A percentile compares a stretch with the other conserved stretches of the same genome.
These are phyloP conservation scores for Spongilla lacustris DNA, from an alignment of 37 sponge, comb jelly and placozoan species.

Conservation along the genomic window DNA sequence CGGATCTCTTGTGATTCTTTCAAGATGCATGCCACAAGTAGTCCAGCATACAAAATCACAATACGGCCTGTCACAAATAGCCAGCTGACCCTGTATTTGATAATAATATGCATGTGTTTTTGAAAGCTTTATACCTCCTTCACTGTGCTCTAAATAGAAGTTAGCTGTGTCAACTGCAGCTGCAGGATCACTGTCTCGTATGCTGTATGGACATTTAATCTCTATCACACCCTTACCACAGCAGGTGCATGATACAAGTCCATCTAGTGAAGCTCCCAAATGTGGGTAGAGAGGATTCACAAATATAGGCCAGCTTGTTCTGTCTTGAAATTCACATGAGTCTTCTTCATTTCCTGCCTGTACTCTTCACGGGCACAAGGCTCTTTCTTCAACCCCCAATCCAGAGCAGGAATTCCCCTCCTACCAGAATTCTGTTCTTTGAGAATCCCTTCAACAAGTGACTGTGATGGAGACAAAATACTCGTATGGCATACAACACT, in stretches of 20 bases:
- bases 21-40: conserved; percentile 1
- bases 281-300: conserved; percentile 42
- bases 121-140: not conserved
- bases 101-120: conserved; percentile 32
- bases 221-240: conserved; percentile 50
- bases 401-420: no score
- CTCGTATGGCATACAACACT: not conserved
- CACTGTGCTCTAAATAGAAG: not conserved
- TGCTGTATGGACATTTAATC: conserved; percentile 49
- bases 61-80: conserved; percentile 19
- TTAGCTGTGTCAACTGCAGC: not conserved
- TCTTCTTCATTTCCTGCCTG: no score
- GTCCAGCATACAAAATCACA: conserved; percentile 49
- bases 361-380: no score
- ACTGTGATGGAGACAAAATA: no score
- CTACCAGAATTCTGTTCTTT: no score
- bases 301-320: no score
- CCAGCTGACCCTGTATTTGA: conserved; percentile 48
- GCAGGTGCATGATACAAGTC: conserved; percentile 23
- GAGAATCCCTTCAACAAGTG: no score
- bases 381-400: no score
- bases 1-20: conserved; percentile 6
- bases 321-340: no score
- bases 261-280: conserved; percentile 51
- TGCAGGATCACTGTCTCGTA: not conserved